Percentiles rank a stretch among this genome's conserved stretches.
phyloP scores from a whole-genome alignment of 2,113 vertebrate genomes.

The Pachycephala philippinensis region DNA sequence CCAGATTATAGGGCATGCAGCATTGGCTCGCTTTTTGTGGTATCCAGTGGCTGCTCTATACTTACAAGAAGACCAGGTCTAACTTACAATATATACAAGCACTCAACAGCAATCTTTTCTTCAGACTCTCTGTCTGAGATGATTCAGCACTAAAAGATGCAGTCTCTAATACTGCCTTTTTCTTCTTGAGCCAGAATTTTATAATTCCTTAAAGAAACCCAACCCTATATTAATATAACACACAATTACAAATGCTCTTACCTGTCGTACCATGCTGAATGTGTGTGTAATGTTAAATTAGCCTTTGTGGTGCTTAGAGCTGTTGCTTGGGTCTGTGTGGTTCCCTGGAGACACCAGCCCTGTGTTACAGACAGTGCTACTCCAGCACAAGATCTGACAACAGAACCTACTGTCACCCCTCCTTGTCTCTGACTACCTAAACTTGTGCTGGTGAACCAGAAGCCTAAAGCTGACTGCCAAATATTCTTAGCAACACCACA shows the following conservation, averaged over 20 bases:
- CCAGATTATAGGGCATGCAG: background rate
- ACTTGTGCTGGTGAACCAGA: background rate
- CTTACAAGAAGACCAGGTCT: background rate
- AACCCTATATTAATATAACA: background rate
- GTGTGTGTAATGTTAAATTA: background rate
- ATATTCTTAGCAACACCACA: background rate
- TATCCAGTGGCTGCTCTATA: background rate
- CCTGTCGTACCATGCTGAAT: accelerated
- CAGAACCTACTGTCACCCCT: background rate
- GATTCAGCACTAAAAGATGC: conserved; percentile 16
- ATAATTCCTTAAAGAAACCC: background rate
- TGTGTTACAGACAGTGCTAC: background rate
- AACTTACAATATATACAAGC: background rate
- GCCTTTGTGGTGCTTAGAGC: background rate
- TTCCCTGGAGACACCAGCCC: background rate
- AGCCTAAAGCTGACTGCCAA: background rate
- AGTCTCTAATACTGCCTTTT: background rate
- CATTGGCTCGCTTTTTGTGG: background rate
- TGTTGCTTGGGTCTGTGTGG: background rate
- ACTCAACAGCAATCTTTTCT: background rate
- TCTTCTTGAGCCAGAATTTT: conserved; percentile 2
- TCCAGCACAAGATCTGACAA: background rate
- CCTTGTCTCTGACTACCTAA: background rate
- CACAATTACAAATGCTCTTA: background rate
- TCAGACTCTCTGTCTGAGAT: background rate